Evolutionary conservation across 2,113 vertebrate genomes (phyloP), one percentile per base, ranked within the genome.

Genomic region (Galeopterus variegatus): DNA sequence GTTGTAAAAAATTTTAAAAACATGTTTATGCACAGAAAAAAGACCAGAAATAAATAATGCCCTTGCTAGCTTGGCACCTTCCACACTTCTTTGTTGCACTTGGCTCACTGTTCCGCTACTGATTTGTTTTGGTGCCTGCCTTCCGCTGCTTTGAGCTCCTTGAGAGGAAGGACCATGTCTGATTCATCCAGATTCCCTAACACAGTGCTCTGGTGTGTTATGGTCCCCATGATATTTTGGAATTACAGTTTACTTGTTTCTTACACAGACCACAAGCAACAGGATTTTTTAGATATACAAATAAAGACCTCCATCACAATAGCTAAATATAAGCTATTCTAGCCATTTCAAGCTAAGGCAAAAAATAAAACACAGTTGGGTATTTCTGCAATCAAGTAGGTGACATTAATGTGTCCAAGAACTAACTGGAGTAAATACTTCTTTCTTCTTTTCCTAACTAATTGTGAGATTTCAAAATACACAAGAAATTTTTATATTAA

Each of bases 401-500:
- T 73, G 28, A 85, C 60, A 94, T 70, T 88, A 83, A 83, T 76
- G 6, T 69, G 70, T 15, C 80, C 28, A 94, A 82, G 33, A 33
- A 86, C 45, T 97, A 96, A 62, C 0, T 85, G 76, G 56, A 93
- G 92, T 73, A 88, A 90, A 70, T 56, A 89, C 8, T 73, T 88
- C 26, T 83, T 96, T 96, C 8, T 73, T 88, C 26, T 83, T 96
- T 96, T 95, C 60, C 77, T 73, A 13, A 91, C 24, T 50, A 90
- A 96, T 19, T 45, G 0, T 69, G n/a, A 82, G 15, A 94, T 94
- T 92, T 96, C 65, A 94, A 97, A 94, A 84, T 80, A 96, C 26
- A 64, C 0, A 5, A 94, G 45, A 81, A 93, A 87, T 4, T 95
- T 24, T 45, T 64, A 89, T 7, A 1, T 70, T 91, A 97, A 86